phyloP scores from a whole-genome alignment of 2,888 invertebrate genomes.

The Helicoverpa assulta region DNA sequence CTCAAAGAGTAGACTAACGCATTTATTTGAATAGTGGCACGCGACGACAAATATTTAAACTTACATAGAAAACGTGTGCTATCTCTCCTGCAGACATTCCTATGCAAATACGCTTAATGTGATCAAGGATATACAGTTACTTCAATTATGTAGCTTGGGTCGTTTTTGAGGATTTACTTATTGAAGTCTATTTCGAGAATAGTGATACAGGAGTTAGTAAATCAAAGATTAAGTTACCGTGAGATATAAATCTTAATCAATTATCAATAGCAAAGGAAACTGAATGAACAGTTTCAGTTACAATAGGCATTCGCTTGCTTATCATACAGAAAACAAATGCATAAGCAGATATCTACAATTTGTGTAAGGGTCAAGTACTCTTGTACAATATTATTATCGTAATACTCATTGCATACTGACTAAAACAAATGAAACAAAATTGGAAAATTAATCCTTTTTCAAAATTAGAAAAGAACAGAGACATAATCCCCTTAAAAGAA shows the following conservation, averaged over 20 bases:
- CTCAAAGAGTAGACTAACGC: constrained; percentile 76
- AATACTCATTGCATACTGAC: too few species aligned
- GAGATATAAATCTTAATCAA: too few species aligned
- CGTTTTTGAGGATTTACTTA: constrained; percentile 35
- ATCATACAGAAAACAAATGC: too few species aligned
- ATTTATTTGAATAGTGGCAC: constrained; percentile 81
- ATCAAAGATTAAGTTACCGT: neutral
- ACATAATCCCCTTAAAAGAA: neutral
- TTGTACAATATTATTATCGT: too few species aligned
- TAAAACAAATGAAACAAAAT: too few species aligned
- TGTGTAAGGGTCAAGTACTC: too few species aligned
- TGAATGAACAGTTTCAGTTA: too few species aligned
- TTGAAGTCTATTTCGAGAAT: neutral
- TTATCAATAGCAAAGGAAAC: too few species aligned
- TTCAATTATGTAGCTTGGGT: constrained; percentile 58
- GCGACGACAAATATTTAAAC: constrained; percentile 82
- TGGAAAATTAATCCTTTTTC: too few species aligned
- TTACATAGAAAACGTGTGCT: constrained; percentile 79
- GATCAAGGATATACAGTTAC: constrained; percentile 69
- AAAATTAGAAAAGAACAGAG: neutral
- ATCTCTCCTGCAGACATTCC: constrained; percentile 68
- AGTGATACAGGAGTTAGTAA: constrained; percentile 13
- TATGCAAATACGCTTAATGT: constrained; percentile 73
- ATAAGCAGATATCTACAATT: too few species aligned
- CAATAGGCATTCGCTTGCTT: too few species aligned